Evolutionary conservation across 2,888 invertebrate species (phyloP).

Genomic region (Drosophila anomalata): DNA sequence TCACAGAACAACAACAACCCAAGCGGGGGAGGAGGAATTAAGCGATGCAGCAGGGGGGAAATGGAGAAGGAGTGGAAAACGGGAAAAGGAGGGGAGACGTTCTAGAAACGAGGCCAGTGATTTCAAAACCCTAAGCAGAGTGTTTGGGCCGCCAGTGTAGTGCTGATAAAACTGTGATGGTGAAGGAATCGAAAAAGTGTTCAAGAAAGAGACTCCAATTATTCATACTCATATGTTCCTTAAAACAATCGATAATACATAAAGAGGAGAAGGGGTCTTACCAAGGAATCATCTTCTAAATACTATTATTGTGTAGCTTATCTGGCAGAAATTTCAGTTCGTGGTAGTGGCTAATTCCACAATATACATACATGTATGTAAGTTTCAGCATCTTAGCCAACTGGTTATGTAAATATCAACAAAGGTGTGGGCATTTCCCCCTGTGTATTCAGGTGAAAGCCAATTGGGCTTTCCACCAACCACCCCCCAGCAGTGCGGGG

Average conservation of each 20-base stretch:
- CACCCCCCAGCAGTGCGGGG: background rate
- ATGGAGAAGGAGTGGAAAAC: background rate
- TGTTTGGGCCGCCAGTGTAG: background rate
- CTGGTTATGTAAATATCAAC: slow-evolving; percentile 3
- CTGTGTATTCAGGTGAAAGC: slow-evolving; percentile 23
- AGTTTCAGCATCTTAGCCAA: background rate
- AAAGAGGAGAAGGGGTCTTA: no score
- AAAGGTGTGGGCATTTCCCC: slow-evolving; percentile 5
- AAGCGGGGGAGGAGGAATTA: background rate
- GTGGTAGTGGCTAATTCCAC: background rate
- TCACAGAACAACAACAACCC: background rate
- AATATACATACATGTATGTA: no score
- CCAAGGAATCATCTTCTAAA: no score
- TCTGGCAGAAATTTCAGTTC: background rate
- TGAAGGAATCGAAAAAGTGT: background rate
- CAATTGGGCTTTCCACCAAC: slow-evolving; percentile 9
- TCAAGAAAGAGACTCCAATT: no score
- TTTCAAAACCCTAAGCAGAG: slow-evolving; percentile 1
- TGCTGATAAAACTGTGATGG: background rate
- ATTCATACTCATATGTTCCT: no score
- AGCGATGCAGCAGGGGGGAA: background rate
- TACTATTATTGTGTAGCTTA: no score
- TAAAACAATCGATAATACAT: no score
- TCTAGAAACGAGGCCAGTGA: slow-evolving; percentile 14
- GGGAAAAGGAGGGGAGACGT: background rate